Conservation (phyloP, 2,113 vertebrate genomes). For the Alligator mississippiensis region DNA sequence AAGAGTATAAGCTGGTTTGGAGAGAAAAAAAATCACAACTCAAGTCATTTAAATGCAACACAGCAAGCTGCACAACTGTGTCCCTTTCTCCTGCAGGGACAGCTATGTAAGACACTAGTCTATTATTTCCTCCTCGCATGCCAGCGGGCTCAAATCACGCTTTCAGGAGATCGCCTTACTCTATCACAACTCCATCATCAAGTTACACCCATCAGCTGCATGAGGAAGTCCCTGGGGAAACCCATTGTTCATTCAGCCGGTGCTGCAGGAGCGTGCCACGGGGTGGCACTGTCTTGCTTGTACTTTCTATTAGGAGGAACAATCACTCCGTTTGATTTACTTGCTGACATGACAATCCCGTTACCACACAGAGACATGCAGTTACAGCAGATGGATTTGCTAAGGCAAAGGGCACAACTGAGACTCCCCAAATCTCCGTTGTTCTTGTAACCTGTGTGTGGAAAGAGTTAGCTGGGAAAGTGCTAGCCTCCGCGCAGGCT, state of each 20-base stretch:
- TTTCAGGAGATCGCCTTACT: background rate
- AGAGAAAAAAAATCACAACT: background rate
- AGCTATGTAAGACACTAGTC: background rate
- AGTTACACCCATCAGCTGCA: background rate
- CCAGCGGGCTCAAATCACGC: background rate
- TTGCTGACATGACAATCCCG: background rate
- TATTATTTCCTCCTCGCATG: background rate
- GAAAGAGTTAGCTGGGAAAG: background rate
- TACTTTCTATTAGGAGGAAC: fast-evolving
- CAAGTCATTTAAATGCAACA: background rate
- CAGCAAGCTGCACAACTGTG: fast-evolving
- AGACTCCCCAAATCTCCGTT: no score
- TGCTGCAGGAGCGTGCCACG: background rate
- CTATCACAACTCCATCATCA: fast-evolving
- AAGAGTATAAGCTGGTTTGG: background rate
- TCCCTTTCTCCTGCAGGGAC: background rate
- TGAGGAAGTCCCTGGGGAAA: background rate
- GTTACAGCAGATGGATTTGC: background rate
- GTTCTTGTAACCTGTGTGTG: background rate
- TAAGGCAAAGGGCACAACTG: no score
- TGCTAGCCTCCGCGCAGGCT: background rate
- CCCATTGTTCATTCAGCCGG: background rate
- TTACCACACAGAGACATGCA: background rate
- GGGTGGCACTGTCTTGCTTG: slow-evolving; percentile 19
- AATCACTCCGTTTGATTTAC: fast-evolving